Base-by-base conservation (phyloP, 2,888 invertebrate species). In the Agrypnus murinus region DNA sequence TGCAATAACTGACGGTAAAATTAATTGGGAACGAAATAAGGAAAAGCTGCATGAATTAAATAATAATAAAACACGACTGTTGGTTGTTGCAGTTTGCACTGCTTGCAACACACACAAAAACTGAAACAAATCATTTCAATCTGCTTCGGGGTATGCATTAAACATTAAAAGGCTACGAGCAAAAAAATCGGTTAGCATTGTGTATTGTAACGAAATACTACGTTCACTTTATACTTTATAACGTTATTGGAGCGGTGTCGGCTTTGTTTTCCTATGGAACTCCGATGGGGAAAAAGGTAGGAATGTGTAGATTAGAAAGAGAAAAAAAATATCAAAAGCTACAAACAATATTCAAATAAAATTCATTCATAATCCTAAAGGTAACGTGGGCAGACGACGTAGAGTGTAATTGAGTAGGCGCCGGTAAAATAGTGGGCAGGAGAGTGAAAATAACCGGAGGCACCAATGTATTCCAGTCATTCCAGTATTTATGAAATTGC, bases 401-500 rank as follows among this genome's bases (percentile, higher is more conserved):
- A 62, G 58, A 40, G 45, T 62, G 38, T 62, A 65, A 50, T 17
- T 34, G 70, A 60, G 65, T 66, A 71, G 71, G 65, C 66, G 71
- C 71, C 66, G 38, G 60, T 59, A 60, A 40, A 66, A 63, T 62
- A 45, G 71, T 66, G 71, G 71, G 71, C 55, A 65, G 59, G 38
- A 12, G 46, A 59, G 59, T 60, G 57, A 66, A 71, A 65, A 65
- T 65, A 62, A 63, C 71, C 53, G 46, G 53, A 65, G 65, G 69
- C 69, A 65, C 43, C 43, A 36, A 65, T 53, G 34, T 62, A 65
- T 65, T 71, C 45, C 55, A 71, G 66, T 70, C 63, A 64, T 58
- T 64, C 55, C 46, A 45, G 50, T 65, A 71, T 66, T 71, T 60
- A 66, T 65, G 65, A 70, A 60, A 70, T 34, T 70, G 65, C 65